phyloP scores from a whole-genome alignment of 2,888 invertebrate genomes.

The Orchesella flavescens region DNA sequence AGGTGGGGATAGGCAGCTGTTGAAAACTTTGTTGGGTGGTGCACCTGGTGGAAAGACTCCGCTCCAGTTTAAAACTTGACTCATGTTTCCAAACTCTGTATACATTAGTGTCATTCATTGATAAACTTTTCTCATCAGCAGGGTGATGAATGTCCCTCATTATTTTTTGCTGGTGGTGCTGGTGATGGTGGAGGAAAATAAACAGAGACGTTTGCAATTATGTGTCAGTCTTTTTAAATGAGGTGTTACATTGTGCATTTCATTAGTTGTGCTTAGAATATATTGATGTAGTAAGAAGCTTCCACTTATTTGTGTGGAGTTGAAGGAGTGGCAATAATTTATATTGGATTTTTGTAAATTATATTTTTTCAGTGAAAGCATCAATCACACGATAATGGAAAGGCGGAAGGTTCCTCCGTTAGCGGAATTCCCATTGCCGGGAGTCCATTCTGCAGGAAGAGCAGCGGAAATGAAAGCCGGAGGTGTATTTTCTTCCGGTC shows the following conservation, averaged over 20 bases:
- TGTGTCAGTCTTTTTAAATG: not conserved
- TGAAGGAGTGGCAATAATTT: too few species aligned
- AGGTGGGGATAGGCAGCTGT: too few species aligned
- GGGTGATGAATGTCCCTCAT: constrained; percentile 12
- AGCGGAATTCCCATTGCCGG: constrained; percentile 67
- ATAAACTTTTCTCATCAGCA: constrained; percentile 8
- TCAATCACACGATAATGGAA: constrained; percentile 52
- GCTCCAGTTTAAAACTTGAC: too few species aligned
- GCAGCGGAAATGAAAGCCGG: constrained; percentile 48
- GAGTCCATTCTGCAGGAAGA: constrained; percentile 66
- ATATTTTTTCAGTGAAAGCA: constrained; percentile 33
- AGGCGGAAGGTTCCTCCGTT: constrained; percentile 59
- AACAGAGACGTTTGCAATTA: not conserved
- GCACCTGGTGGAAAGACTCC: too few species aligned
- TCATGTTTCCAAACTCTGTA: not conserved
- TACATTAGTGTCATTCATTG: constrained; percentile 34
- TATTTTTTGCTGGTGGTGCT: not conserved
- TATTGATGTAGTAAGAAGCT: too few species aligned
- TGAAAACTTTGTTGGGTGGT: too few species aligned
- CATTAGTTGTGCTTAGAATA: too few species aligned
- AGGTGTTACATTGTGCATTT: too few species aligned
- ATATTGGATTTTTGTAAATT: too few species aligned
- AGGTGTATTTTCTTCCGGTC: constrained; percentile 39
- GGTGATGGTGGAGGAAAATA: not conserved
- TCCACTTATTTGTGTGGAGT: too few species aligned